phyloP scores from a whole-genome alignment of 1,140 invertebrate species.

The Drosophila hydei region DNA sequence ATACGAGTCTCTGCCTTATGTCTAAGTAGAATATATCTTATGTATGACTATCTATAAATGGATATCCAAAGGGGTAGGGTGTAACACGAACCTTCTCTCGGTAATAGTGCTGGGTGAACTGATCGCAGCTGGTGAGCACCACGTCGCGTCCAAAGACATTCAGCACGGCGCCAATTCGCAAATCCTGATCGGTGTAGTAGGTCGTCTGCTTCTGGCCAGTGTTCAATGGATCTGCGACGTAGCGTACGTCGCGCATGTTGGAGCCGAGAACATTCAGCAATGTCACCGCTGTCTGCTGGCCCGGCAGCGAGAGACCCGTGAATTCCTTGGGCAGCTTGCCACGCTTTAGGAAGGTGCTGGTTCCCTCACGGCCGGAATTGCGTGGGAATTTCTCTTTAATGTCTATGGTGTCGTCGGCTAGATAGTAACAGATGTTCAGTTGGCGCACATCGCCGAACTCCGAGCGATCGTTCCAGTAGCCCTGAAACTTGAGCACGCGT shows the following conservation, averaged over 20 bases:
- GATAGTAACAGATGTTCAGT: conserved; percentile 91
- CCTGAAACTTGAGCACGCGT: conserved; percentile 92
- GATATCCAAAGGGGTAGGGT: too few species aligned
- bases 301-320: conserved; percentile 85
- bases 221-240: conserved; percentile 86
- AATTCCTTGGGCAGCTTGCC: conserved; percentile 90
- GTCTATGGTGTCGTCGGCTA: conserved; percentile 95
- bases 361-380: conserved; percentile 89
- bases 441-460: conserved; percentile 90
- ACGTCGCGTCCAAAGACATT: conserved; percentile 92
- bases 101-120: conserved; percentile 95
- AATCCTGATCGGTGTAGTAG: conserved; percentile 88
- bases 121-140: conserved; percentile 93
- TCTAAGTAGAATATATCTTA: background rate
- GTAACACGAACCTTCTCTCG: conserved; percentile 86
- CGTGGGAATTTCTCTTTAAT: conserved; percentile 90
- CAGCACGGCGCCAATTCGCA: conserved; percentile 91
- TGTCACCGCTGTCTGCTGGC: conserved; percentile 86
- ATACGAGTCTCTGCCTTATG: too few species aligned
- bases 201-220: conserved; percentile 84
- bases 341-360: conserved; percentile 89
- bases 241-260: conserved; percentile 86
- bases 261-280: conserved; percentile 90
- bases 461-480: conserved; percentile 94
- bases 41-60: background rate